Conservation (phyloP, 1,140 invertebrate genomes). For the Drosophila asahinai region DNA sequence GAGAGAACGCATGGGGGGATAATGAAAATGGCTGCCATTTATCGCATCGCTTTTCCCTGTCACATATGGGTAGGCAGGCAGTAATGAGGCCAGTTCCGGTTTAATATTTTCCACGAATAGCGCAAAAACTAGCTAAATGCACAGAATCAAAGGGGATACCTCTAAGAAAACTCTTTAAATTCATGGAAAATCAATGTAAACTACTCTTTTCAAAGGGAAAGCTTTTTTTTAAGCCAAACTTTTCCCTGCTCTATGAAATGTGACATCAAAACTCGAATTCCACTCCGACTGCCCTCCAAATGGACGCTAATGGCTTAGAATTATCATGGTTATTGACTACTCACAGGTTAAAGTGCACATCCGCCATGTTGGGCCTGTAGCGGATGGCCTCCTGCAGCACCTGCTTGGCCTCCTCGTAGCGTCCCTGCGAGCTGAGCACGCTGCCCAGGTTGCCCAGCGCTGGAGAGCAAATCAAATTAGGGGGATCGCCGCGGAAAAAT, state of each 20-base stretch:
- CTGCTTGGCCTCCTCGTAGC: conserved; percentile 93
- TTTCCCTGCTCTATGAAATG: background rate
- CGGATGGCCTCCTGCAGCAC: conserved; percentile 94
- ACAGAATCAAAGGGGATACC: no score
- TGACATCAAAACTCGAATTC: background rate
- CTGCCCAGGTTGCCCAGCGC: conserved; percentile 97
- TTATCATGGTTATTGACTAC: conserved; percentile 85
- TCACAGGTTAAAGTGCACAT: conserved; percentile 99
- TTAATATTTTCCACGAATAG: conserved; percentile 11
- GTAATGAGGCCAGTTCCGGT: conserved; percentile 14
- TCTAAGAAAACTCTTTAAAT: background rate
- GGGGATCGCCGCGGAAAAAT: background rate
- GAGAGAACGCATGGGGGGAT: conserved; percentile 45
- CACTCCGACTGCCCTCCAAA: background rate
- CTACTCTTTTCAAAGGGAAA: background rate
- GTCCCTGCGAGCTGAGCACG: conserved; percentile 94
- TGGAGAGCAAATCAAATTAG: conserved; percentile 80
- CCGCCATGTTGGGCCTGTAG: conserved; percentile 97
- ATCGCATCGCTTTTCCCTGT: conserved; percentile 30
- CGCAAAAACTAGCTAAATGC: conserved; percentile 2
- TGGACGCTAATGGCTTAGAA: conserved; percentile 17
- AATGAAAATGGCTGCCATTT: conserved; percentile 70
- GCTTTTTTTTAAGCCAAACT: background rate
- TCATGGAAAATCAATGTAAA: background rate
- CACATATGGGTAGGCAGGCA: conserved; percentile 31